These are phyloP conservation scores for Xenopus laevis DNA, from an alignment of 2,113 vertebrate genomes.

Conservation along the genomic window DNA sequence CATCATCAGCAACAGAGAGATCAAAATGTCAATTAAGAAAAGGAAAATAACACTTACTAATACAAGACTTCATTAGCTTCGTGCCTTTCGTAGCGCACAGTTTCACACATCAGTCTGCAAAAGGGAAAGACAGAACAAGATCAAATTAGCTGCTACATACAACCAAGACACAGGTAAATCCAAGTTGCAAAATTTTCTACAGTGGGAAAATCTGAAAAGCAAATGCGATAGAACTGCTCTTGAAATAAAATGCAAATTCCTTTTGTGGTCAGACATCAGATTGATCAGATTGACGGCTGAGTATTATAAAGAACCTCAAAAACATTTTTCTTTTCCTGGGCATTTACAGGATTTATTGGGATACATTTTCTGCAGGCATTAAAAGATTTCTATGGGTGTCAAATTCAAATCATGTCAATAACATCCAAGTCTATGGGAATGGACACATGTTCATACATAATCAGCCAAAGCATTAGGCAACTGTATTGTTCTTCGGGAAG, in stretches of 20 bases:
- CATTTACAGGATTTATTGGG: no score
- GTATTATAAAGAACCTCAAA: no score
- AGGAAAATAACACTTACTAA: conserved; percentile 81
- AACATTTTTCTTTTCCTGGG: no score
- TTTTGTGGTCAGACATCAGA: no score
- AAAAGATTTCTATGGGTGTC: no score
- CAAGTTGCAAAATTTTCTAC: background rate
- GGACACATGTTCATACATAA: no score
- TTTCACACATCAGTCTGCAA: conserved; percentile 95
- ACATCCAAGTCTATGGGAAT: no score
- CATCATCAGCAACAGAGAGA: background rate
- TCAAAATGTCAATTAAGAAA: conserved; percentile 21
- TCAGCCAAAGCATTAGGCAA: no score
- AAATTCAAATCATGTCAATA: no score
- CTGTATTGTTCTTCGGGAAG: no score
- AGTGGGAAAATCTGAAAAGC: background rate
- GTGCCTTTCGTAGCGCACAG: conserved; percentile 91
- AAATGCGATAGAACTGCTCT: background rate
- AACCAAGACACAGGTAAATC: background rate
- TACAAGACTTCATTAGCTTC: conserved; percentile 97
- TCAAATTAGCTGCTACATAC: background rate
- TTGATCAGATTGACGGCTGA: no score
- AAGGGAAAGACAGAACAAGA: conserved; percentile 45
- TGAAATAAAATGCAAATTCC: background rate
- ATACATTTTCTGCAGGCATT: no score